Conservation (phyloP, 1,140 invertebrate genomes). For the Bathynomus jamesi region DNA sequence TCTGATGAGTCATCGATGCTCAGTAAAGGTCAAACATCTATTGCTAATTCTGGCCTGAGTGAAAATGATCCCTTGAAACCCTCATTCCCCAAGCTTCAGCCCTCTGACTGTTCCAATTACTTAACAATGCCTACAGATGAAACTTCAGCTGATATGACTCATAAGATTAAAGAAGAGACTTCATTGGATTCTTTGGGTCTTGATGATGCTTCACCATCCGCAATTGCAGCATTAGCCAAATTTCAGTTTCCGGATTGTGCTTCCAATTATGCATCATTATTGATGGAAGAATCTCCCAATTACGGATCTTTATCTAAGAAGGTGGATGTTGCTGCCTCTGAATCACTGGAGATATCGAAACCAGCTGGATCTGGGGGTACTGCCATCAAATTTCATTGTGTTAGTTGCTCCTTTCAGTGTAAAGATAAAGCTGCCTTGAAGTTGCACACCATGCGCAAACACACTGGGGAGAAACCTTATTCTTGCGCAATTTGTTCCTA, state of each 20-base stretch:
- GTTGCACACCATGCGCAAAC: not conserved
- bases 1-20: not conserved
- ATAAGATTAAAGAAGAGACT: not conserved
- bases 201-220: not conserved
- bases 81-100: not conserved
- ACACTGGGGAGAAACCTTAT: slow-evolving; percentile 18
- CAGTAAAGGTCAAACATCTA: too few species aligned
- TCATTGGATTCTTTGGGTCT: not conserved
- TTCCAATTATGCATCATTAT: not conserved
- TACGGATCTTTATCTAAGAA: not conserved
- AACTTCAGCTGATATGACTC: not conserved
- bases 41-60: not conserved
- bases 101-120: not conserved
- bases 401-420: slow-evolving; percentile 6
- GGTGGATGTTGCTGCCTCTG: not conserved
- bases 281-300: not conserved
- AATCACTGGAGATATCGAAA: not conserved
- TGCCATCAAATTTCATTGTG: not conserved
- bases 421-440: slow-evolving; percentile 7
- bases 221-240: not conserved
- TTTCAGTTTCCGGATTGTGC: not conserved
- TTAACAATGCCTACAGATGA: not conserved
- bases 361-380: not conserved
- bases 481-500: slow-evolving; percentile 11
- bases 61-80: not conserved